These are phyloP conservation scores for Conopomorpha cramerella DNA, from an alignment of 1,140 invertebrate genomes.

Conservation along the genomic window DNA sequence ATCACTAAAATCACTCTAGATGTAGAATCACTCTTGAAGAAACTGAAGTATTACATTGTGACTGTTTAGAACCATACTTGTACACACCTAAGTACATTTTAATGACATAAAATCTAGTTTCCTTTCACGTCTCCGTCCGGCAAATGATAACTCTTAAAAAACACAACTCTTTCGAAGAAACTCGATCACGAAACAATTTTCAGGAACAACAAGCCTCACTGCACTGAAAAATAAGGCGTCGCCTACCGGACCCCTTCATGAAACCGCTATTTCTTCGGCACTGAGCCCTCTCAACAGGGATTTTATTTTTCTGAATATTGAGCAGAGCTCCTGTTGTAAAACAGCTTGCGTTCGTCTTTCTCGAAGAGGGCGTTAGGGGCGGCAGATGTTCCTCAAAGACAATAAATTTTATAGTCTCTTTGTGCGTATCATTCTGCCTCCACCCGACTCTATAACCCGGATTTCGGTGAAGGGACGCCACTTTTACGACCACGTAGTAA, in stretches of 20 bases:
- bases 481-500: not conserved
- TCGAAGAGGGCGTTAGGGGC: conserved; percentile 19
- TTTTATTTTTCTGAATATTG: conserved; percentile 42
- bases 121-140: not conserved
- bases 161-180: not conserved
- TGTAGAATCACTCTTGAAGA: too few species aligned
- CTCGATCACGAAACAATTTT: too few species aligned
- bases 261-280: too few species aligned
- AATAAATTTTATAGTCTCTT: conserved; percentile 53
- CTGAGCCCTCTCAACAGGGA: not conserved
- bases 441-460: not conserved
- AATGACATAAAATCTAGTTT: too few species aligned
- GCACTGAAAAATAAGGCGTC: too few species aligned
- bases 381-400: conserved; percentile 46
- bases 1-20: too few species aligned
- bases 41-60: too few species aligned
- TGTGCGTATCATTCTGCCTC: conserved; percentile 18
- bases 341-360: conserved; percentile 28
- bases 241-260: too few species aligned
- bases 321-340: conserved; percentile 22
- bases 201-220: too few species aligned
- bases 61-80: too few species aligned
- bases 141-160: not conserved
- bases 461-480: not conserved
- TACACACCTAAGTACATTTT: too few species aligned